Evolutionary conservation across 2,797 vertebrate species (phyloP).

Genomic region (Microctenopoma lineatum): DNA sequence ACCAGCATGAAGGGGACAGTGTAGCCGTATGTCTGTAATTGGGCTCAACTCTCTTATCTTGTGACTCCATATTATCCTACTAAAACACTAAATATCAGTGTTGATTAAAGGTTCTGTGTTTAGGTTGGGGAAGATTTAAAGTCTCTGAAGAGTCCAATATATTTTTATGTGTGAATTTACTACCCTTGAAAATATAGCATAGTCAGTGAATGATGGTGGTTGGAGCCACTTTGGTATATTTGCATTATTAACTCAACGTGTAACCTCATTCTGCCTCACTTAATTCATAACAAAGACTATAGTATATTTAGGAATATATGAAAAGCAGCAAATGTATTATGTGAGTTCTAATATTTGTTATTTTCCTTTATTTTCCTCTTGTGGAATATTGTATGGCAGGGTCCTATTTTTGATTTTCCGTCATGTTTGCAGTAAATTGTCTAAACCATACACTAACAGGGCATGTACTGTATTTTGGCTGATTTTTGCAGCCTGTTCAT

Average conservation of each 20-base stretch:
- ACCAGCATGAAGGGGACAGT: conserved; percentile 57
- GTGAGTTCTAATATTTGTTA: conserved; percentile 12
- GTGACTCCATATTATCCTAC: background rate
- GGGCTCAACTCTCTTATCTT: conserved; percentile 12
- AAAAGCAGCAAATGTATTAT: background rate
- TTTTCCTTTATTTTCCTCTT: conserved; percentile 1
- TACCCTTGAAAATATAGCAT: conserved; percentile 1
- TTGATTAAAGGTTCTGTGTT: conserved; percentile 2
- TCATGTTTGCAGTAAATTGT: conserved; percentile 8
- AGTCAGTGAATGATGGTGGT: conserved; percentile 1
- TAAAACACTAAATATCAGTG: conserved; percentile 2
- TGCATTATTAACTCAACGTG: conserved; percentile 26
- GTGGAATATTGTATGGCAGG: conserved; percentile 3
- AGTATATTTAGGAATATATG: conserved; percentile 10
- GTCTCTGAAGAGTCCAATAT: conserved; percentile 6
- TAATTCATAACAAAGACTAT: conserved; percentile 7
- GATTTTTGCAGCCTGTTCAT: conserved; percentile 3
- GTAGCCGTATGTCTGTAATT: conserved; percentile 26
- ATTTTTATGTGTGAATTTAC: conserved; percentile 33
- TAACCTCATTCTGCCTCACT: conserved; percentile 43
- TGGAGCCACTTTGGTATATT: conserved; percentile 5
- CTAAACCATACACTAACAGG: background rate
- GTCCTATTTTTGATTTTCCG: conserved; percentile 12
- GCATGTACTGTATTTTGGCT: conserved; percentile 9
- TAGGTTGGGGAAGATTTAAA: conserved; percentile 2